Conservation (phyloP, 2,888 invertebrate genomes). For the Carabus problematicus region DNA sequence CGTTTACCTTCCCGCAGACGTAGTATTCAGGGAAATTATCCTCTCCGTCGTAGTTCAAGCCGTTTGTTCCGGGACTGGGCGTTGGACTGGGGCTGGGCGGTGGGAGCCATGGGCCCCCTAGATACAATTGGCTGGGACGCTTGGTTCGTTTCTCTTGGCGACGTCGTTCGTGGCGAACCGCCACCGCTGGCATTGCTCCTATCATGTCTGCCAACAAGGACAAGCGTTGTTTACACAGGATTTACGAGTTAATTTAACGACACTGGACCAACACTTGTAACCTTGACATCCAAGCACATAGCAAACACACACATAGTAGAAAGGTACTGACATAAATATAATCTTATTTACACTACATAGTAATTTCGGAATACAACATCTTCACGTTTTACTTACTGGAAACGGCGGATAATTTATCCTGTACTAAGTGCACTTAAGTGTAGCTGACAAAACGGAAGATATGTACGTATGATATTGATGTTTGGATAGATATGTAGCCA, state of each 20-base stretch:
- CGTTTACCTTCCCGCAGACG: conserved; percentile 74
- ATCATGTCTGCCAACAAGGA: conserved; percentile 67
- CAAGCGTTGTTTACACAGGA: background rate
- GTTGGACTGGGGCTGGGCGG: conserved; percentile 68
- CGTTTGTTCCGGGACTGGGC: conserved; percentile 68
- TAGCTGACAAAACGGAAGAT: too few relatives aligned
- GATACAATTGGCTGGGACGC: conserved; percentile 70
- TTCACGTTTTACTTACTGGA: too few relatives aligned
- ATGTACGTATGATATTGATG: background rate
- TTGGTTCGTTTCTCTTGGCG: conserved; percentile 75
- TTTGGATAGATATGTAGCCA: too few relatives aligned
- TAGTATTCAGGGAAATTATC: conserved; percentile 72
- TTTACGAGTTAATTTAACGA: background rate
- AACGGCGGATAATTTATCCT: too few relatives aligned
- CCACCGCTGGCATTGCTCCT: conserved; percentile 87
- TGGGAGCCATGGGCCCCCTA: conserved; percentile 69
- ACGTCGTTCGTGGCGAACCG: conserved; percentile 80
- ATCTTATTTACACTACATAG: background rate
- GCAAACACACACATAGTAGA: conserved; percentile 2
- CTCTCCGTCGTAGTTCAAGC: conserved; percentile 60
- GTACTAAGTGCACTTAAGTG: too few relatives aligned
- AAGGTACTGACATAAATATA: background rate
- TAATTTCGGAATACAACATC: conserved; percentile 8
- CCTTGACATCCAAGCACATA: background rate
- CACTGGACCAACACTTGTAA: background rate